These are phyloP conservation scores for Ormyrus pomaceus DNA, from an alignment of 2,888 invertebrate genomes.

Conservation along the genomic window DNA sequence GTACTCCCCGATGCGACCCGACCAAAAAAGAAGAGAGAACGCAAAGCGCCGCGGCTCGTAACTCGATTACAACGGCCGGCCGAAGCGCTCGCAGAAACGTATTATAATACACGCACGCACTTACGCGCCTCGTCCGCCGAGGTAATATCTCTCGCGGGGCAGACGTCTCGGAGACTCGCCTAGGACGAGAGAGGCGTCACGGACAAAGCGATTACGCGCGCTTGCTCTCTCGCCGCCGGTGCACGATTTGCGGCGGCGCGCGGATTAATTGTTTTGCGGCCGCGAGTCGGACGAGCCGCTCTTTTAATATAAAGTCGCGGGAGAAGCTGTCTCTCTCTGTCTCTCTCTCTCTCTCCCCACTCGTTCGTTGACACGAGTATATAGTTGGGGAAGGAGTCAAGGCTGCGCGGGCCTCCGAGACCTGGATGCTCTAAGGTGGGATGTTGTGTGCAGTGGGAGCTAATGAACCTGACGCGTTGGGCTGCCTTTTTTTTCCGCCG, in stretches of 20 bases:
- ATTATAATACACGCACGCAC: background rate
- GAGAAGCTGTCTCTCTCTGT: too few species aligned
- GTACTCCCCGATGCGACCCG: too few species aligned
- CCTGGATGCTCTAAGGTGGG: too few species aligned
- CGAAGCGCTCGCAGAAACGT: background rate
- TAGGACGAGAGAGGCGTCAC: constrained; percentile 4
- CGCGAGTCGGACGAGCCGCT: background rate
- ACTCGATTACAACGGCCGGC: background rate
- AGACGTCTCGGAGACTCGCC: background rate
- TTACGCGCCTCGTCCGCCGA: background rate
- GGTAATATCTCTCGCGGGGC: background rate
- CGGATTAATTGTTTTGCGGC: constrained; percentile 50
- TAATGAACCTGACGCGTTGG: too few species aligned
- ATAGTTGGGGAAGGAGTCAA: too few species aligned
- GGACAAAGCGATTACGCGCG: constrained; percentile 45
- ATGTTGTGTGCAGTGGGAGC: too few species aligned
- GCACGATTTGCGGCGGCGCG: constrained; percentile 43
- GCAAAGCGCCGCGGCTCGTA: background rate
- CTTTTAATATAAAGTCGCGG: constrained; percentile 21
- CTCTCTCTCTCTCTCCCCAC: too few species aligned
- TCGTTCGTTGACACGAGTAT: too few species aligned
- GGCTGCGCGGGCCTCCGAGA: too few species aligned
- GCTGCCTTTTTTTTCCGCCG: too few species aligned
- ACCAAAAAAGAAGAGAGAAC: too few species aligned
- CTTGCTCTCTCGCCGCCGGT: background rate